phyloP scores from a whole-genome alignment of 2,888 invertebrate species.

The Meiosimyza decipiens region DNA sequence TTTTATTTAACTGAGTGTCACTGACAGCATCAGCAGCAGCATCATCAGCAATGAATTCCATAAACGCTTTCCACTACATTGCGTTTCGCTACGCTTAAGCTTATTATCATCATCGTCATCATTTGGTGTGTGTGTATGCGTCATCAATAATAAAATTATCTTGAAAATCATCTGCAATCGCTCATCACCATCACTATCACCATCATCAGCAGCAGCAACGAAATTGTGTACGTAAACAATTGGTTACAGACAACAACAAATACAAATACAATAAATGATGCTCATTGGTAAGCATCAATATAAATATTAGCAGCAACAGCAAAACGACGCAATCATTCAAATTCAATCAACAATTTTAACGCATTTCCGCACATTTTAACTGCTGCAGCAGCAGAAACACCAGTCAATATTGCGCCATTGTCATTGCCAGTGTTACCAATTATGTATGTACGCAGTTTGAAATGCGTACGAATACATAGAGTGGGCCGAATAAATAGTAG shows the following conservation, averaged over 20 bases:
- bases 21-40: neutral
- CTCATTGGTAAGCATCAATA: neutral
- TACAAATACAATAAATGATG: neutral
- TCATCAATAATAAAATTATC: slow-evolving; percentile 3
- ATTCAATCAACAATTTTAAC: slow-evolving; percentile 25
- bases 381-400: slow-evolving; percentile 7
- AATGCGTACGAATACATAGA: too few relatives aligned
- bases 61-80: neutral
- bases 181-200: neutral
- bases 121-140: neutral
- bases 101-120: slow-evolving; percentile 1
- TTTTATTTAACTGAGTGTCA: slow-evolving; percentile 16
- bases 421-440: slow-evolving; percentile 20
- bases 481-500: too few relatives aligned
- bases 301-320: neutral
- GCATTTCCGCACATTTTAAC: slow-evolving; percentile 29
- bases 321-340: slow-evolving; percentile 17
- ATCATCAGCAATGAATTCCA: slow-evolving; percentile 10
- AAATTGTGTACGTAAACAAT: neutral
- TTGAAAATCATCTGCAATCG: neutral
- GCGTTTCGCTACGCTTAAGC: slow-evolving; percentile 9
- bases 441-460: neutral
- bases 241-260: neutral
- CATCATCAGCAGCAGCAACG: neutral
- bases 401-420: neutral